Conservation (phyloP, 2,888 invertebrate species). For the Meloe dianella region DNA sequence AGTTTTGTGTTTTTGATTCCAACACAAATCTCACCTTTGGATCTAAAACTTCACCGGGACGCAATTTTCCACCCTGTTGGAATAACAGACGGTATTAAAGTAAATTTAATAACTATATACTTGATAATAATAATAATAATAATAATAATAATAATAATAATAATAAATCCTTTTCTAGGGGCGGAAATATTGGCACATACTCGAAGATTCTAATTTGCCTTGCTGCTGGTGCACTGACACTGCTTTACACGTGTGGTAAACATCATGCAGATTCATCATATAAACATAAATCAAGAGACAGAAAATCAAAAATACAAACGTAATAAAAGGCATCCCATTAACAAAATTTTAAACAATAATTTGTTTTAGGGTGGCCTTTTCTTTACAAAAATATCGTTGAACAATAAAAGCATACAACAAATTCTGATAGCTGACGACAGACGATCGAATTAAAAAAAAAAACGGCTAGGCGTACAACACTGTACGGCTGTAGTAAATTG, state of each 20-base stretch:
- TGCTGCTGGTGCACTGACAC: constrained; percentile 31
- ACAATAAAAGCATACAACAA: constrained; percentile 31
- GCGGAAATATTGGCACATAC: constrained; percentile 29
- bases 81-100: constrained; percentile 47
- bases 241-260: constrained; percentile 33
- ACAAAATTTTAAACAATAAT: constrained; percentile 9
- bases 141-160: neutral
- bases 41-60: constrained; percentile 79
- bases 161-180: neutral
- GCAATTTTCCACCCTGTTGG: constrained; percentile 75
- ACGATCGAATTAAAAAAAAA: constrained; percentile 28
- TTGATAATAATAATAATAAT: constrained; percentile 16
- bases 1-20: constrained; percentile 56
- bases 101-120: constrained; percentile 17
- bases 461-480: constrained; percentile 44
- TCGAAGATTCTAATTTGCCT: constrained; percentile 30
- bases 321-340: constrained; percentile 13
- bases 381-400: constrained; percentile 17
- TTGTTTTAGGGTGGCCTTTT: neutral
- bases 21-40: constrained; percentile 77
- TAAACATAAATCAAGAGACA: constrained; percentile 7
- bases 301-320: constrained; percentile 9
- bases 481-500: constrained; percentile 40
- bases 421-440: constrained; percentile 45
- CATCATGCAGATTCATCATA: constrained; percentile 29